A percentile compares a stretch with the other conserved stretches of the same genome.
Conservation (phyloP, 2,888 invertebrate species). For the Limenitis camilla region DNA sequence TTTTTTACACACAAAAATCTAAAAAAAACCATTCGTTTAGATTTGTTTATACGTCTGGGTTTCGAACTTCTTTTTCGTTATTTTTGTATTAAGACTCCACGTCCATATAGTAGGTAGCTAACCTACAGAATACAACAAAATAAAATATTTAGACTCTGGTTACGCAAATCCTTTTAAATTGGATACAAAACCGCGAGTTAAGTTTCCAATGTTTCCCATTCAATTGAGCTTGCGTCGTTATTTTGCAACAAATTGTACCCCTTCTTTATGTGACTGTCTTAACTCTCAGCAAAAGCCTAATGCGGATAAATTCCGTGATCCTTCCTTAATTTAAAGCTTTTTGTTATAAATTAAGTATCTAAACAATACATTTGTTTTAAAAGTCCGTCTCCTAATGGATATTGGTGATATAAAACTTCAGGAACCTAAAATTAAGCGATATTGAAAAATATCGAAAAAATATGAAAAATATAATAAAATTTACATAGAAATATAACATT, state of each 20-base stretch:
- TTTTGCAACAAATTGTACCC: constrained; percentile 35
- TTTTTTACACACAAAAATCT: neutral
- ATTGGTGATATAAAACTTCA: neutral
- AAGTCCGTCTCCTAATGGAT: too few species aligned
- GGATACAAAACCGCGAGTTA: constrained; percentile 28
- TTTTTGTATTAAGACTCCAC: too few species aligned
- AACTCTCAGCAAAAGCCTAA: constrained; percentile 16
- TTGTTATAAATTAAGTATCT: constrained; percentile 1
- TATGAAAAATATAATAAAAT: too few species aligned
- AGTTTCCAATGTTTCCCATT: constrained; percentile 32
- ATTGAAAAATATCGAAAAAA: too few species aligned
- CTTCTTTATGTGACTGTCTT: constrained; percentile 31
- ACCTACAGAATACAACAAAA: too few species aligned
- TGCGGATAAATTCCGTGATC: constrained; percentile 19
- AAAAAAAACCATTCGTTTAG: neutral
- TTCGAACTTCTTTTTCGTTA: too few species aligned
- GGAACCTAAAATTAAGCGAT: too few species aligned
- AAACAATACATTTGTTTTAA: too few species aligned
- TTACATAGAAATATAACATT: too few species aligned
- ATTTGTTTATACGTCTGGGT: too few species aligned
- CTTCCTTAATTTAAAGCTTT: constrained; percentile 6
- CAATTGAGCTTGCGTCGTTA: constrained; percentile 36
- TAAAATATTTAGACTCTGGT: neutral
- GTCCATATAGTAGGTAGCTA: too few species aligned
- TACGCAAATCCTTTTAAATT: constrained; percentile 32